Evolutionary conservation across 2,888 invertebrate species (phyloP).

Genomic region (Neoaliturus tenellus): DNA sequence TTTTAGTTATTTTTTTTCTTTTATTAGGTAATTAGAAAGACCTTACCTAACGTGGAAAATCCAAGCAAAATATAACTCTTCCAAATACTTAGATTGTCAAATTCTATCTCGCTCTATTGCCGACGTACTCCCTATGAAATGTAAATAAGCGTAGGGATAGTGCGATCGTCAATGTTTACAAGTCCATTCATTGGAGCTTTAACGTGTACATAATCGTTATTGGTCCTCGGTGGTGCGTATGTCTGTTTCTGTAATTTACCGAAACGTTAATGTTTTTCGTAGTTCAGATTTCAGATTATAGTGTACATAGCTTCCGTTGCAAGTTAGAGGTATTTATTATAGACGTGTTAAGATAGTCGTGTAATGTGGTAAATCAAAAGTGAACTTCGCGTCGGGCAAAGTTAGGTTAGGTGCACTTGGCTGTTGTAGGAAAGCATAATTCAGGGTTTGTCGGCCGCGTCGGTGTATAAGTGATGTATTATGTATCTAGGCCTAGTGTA

Average conservation of each 20-base stretch:
- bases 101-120: background rate
- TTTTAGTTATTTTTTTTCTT: too few relatives aligned
- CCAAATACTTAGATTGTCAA: too few relatives aligned
- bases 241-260: background rate
- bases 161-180: background rate
- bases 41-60: too few relatives aligned
- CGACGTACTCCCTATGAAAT: background rate
- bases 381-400: background rate
- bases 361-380: background rate
- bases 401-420: background rate
- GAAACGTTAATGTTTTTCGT: constrained; percentile 5
- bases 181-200: background rate
- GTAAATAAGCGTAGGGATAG: background rate
- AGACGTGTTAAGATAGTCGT: constrained; percentile 9
- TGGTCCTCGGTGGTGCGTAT: constrained; percentile 7
- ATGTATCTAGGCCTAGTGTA: background rate
- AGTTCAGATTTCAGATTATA: background rate
- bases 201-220: constrained; percentile 18
- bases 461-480: background rate
- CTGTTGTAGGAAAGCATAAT: background rate
- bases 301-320: constrained; percentile 18
- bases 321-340: constrained; percentile 15
- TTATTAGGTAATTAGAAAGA: too few relatives aligned
- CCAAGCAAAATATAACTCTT: too few relatives aligned
- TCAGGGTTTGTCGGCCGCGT: background rate